phyloP scores from a whole-genome alignment of 2,797 vertebrate genomes.

The Trichosurus vulpecula region DNA sequence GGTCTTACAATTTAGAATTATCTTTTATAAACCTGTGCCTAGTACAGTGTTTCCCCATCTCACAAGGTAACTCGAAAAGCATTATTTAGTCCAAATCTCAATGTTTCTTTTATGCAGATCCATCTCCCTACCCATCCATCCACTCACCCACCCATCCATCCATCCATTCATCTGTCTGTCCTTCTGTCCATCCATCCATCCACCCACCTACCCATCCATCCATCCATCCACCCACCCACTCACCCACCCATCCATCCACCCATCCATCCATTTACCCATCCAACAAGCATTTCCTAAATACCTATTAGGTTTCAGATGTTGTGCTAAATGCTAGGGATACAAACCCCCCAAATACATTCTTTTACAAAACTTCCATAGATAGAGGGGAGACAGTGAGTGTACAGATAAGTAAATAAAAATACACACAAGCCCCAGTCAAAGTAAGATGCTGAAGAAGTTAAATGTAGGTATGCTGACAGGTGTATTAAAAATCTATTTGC shows the following conservation, averaged over 20 bases:
- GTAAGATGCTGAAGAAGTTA: slow-evolving; percentile 5
- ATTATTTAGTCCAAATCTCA: background rate
- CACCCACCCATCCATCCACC: background rate
- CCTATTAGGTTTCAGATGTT: slow-evolving; percentile 36
- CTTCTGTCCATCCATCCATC: background rate
- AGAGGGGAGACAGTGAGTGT: background rate
- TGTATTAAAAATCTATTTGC: slow-evolving; percentile 63
- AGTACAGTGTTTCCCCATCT: background rate
- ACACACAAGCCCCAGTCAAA: background rate
- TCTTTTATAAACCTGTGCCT: background rate
- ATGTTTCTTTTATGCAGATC: background rate
- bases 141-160: too few species aligned
- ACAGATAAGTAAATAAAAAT: background rate
- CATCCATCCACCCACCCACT: background rate
- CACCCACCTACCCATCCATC: too few species aligned
- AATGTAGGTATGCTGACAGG: slow-evolving; percentile 36
- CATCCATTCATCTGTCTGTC: background rate
- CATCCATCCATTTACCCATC: background rate
- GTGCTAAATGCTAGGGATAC: background rate
- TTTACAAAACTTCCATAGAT: slow-evolving; percentile 6
- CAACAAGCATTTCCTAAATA: background rate
- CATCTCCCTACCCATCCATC: background rate
- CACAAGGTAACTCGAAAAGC: background rate
- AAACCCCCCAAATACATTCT: slow-evolving; percentile 11
- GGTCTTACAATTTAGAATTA: background rate